Evolutionary conservation across 2,113 vertebrate species (phyloP).

Genomic region (Alethe castanea): DNA sequence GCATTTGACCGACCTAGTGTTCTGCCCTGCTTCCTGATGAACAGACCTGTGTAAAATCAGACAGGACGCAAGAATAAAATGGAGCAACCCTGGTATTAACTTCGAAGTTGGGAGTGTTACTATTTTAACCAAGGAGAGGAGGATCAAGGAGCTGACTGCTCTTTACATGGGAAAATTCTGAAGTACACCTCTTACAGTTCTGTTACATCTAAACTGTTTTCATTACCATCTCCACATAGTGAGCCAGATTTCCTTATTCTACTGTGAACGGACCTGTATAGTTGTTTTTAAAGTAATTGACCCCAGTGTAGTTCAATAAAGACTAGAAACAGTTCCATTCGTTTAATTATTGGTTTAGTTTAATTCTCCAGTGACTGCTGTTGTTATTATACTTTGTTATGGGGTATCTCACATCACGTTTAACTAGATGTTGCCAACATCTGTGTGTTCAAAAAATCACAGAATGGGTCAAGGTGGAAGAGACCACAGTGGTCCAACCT

Average conservation of each 20-base stretch:
- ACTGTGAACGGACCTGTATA: background rate
- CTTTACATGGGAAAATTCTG: background rate
- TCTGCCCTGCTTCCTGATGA: background rate
- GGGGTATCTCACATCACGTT: background rate
- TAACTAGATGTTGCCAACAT: background rate
- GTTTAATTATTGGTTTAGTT: background rate
- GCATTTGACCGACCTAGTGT: background rate
- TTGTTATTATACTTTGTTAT: background rate
- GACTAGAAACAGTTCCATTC: background rate
- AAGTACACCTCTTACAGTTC: background rate
- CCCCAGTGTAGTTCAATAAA: background rate
- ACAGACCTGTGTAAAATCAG: background rate
- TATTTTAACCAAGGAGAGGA: background rate
- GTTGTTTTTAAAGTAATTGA: background rate
- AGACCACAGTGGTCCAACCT: background rate
- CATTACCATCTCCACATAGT: background rate
- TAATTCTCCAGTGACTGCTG: background rate
- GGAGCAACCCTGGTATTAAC: background rate
- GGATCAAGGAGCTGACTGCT: background rate
- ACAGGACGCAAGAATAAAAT: background rate
- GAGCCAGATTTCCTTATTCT: background rate
- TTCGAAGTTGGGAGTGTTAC: background rate
- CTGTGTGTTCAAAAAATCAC: background rate
- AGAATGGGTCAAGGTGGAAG: background rate
- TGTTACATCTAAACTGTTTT: background rate